phyloP scores from a whole-genome alignment of 2,888 invertebrate species.

The Sphaeridia pumilis region DNA sequence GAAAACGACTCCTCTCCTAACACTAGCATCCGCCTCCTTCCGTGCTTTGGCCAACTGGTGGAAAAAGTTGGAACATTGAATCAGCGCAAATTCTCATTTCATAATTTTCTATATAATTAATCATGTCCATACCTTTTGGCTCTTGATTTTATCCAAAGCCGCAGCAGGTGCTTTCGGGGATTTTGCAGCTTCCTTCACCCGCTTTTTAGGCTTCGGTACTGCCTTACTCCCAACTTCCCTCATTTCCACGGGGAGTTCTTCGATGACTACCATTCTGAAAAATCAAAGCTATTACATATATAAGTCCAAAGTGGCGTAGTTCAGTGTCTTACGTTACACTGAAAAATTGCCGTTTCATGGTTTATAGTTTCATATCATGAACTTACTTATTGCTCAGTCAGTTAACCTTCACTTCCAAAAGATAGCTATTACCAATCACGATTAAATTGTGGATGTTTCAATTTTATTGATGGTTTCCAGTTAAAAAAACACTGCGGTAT shows the following conservation, averaged over 20 bases:
- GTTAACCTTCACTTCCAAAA: too few species aligned
- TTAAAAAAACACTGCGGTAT: too few species aligned
- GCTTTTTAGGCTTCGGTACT: not conserved
- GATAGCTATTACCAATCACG: too few species aligned
- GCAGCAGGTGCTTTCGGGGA: not conserved
- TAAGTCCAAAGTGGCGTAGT: too few species aligned
- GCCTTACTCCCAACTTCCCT: not conserved
- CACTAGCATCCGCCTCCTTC: not conserved
- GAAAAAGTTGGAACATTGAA: too few species aligned
- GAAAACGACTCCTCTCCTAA: conserved; percentile 53
- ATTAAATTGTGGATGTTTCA: too few species aligned
- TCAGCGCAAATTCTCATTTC: too few species aligned
- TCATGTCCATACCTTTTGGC: not conserved
- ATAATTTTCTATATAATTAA: not conserved
- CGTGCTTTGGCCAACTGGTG: not conserved
- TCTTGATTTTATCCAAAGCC: not conserved
- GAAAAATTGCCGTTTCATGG: not conserved
- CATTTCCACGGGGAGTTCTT: not conserved
- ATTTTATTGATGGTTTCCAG: too few species aligned
- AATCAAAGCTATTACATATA: too few species aligned
- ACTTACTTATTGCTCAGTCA: too few species aligned
- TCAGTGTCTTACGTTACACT: too few species aligned
- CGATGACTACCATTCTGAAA: not conserved
- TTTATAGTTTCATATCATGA: too few species aligned
- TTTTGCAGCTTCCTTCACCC: not conserved